Percentiles rank a stretch among this genome's conserved stretches.
Evolutionary conservation across 2,113 vertebrate genomes (phyloP).

Genomic region (Perccottus glenii): DNA sequence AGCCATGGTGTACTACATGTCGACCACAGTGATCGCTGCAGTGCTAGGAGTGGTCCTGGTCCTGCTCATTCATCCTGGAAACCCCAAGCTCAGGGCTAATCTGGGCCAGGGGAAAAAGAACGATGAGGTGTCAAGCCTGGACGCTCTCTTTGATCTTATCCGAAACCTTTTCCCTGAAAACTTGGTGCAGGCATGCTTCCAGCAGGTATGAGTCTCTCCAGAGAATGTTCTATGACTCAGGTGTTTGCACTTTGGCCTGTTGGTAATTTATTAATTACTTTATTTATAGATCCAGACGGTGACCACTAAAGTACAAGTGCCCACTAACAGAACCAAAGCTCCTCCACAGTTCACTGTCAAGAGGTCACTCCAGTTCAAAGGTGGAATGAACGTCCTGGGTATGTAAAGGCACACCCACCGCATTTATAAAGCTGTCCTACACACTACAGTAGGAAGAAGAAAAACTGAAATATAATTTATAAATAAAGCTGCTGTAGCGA

Average conservation of each 20-base stretch:
- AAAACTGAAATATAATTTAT: too few relatives aligned
- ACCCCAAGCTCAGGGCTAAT: slow-evolving; percentile 92
- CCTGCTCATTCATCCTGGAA: slow-evolving; percentile 93
- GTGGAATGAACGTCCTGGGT: slow-evolving; percentile 99
- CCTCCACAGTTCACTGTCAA: slow-evolving; percentile 84
- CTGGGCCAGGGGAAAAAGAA: slow-evolving; percentile 96
- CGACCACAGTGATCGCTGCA: slow-evolving; percentile 94
- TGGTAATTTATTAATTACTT: slow-evolving; percentile 12
- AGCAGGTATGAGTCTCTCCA: slow-evolving; percentile 84
- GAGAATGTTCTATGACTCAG: slow-evolving; percentile 5
- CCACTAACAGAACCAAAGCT: slow-evolving; percentile 85
- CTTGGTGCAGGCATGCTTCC: slow-evolving; percentile 97
- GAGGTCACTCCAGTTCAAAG: slow-evolving; percentile 94
- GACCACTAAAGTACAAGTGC: slow-evolving; percentile 85
- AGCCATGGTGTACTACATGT: slow-evolving; percentile 99
- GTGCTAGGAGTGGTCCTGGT: slow-evolving; percentile 93
- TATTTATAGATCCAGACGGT: slow-evolving; percentile 91
- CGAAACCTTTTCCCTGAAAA: slow-evolving; percentile 98
- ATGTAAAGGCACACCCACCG: too few relatives aligned
- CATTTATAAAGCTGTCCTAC: too few relatives aligned
- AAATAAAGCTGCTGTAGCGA: too few relatives aligned
- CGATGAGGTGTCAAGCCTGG: slow-evolving; percentile 95
- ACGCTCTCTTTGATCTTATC: slow-evolving; percentile 95
- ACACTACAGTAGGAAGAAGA: too few relatives aligned
- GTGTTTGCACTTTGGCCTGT: slow-evolving; percentile 8